Base-by-base conservation (phyloP, 2,888 invertebrate genomes). In the Idaea biselata region DNA sequence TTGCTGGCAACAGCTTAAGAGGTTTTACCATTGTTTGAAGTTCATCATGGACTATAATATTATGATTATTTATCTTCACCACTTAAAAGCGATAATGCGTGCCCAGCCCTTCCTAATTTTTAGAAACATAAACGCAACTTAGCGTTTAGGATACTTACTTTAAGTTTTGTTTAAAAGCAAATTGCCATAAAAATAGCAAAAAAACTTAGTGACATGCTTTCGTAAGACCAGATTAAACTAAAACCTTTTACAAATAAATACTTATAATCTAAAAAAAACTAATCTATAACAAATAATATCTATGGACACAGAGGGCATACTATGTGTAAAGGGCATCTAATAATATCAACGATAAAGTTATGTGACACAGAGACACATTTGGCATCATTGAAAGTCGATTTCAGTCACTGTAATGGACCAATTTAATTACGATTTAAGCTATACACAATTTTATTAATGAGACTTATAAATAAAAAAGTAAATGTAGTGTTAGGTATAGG, bases 341-440 rank as follows among this genome's bases (percentile, higher is more conserved):
- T 25, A 68, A 67, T 66, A 68, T 62, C 59, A 61, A 55, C 55
- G 63, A 60, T 66, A 66, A 66, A 66, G 58, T 55, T 60, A 59
- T 33, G 63, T 59, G 64, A 67, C 66, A 67, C 66, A 63, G 58
- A 65, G 60, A 62, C 64, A 69, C 67, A 67, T 65, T 68, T 68
- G 71, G 70, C 68, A 71, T 63, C 65, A 69, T 66, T 68, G 61
- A 65, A 55, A 44, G 44, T 44, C 65, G 67, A 67, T 67, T 68
- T 68, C 66, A 64, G 67, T 69, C 67, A 63, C 65, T 69, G 66
- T 63, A 60, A 63, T 62, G 18, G 11, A 18, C 18, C 8, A 18
- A 56, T 56, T 44, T 44, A 44, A 44, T 44, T 44, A 44, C 44
- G 44, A 44, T 44, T 44, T 14, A 14, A 11, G 3, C 44, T 44